Percentiles rank a stretch among this genome's conserved stretches.
These are phyloP conservation scores for Prionailurus viverrinus DNA, from an alignment of 2,113 vertebrate genomes.

Conservation along the genomic window DNA sequence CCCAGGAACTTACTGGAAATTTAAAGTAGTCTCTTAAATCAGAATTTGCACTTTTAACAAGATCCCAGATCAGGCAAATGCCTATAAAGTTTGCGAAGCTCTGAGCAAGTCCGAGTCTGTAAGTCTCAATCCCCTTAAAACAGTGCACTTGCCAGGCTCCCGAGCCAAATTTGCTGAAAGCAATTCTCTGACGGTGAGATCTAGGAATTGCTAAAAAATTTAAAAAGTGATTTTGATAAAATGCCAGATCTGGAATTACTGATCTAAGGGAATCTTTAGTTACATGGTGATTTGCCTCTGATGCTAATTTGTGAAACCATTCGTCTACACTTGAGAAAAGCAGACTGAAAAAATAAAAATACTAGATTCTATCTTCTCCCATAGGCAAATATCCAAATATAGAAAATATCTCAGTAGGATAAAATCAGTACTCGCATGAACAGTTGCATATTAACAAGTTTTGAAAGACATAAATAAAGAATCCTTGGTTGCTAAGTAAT, in stretches of 20 bases:
- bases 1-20: background rate
- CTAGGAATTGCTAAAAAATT: background rate
- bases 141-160: background rate
- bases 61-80: background rate
- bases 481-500: background rate
- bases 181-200: background rate
- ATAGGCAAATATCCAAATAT: background rate
- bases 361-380: background rate
- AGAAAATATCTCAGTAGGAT: background rate
- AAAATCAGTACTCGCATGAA: constrained; percentile 10
- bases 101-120: background rate
- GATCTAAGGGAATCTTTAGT: background rate
- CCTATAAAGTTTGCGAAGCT: background rate
- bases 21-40: background rate
- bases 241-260: background rate
- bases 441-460: background rate
- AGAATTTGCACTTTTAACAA: constrained; percentile 5
- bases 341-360: background rate
- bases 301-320: background rate
- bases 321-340: background rate
- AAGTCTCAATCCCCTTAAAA: background rate
- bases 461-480: background rate
- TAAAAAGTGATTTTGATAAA: constrained; percentile 33
- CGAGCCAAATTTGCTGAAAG: background rate
- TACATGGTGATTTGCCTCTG: background rate